A percentile compares a stretch with the other conserved stretches of the same genome.
These are phyloP conservation scores for Protobothrops flavoviridis DNA, from an alignment of 2,113 vertebrate species.

Conservation along the genomic window DNA sequence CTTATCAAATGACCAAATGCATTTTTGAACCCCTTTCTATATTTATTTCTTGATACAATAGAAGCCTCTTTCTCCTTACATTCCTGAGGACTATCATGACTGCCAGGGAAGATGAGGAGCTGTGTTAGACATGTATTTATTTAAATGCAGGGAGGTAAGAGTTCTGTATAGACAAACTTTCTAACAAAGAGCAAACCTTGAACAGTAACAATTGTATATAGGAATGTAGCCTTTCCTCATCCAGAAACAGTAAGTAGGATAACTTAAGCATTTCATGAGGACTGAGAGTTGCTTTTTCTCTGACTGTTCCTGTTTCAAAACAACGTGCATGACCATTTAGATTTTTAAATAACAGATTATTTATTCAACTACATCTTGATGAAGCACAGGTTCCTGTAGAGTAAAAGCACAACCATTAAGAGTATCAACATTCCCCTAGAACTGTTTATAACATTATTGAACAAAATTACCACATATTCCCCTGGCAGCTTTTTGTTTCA, in stretches of 20 bases:
- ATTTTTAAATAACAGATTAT: conserved; percentile 46
- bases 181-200: background rate
- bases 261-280: background rate
- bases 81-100: background rate
- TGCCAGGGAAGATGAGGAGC: background rate
- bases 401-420: conserved; percentile 62
- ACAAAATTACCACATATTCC: conserved; percentile 11
- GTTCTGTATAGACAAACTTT: background rate
- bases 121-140: background rate
- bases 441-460: conserved; percentile 47
- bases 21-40: background rate
- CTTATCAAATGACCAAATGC: background rate
- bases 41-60: background rate
- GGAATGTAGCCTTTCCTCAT: background rate
- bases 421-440: conserved; percentile 49
- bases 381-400: conserved; percentile 61
- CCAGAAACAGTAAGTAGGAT: background rate
- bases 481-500: conserved; percentile 10
- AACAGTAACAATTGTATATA: background rate
- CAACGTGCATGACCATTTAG: conserved; percentile 17
- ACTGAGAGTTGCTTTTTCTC: conserved; percentile 43
- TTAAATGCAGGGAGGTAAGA: background rate
- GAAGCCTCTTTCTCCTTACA: background rate
- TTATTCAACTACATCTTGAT: conserved; percentile 70
- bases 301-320: conserved; percentile 50